Evolutionary conservation across 2,888 invertebrate species (phyloP), one percentile per base, ranked within the genome.

Genomic region (Ryuthela nishihirai): DNA sequence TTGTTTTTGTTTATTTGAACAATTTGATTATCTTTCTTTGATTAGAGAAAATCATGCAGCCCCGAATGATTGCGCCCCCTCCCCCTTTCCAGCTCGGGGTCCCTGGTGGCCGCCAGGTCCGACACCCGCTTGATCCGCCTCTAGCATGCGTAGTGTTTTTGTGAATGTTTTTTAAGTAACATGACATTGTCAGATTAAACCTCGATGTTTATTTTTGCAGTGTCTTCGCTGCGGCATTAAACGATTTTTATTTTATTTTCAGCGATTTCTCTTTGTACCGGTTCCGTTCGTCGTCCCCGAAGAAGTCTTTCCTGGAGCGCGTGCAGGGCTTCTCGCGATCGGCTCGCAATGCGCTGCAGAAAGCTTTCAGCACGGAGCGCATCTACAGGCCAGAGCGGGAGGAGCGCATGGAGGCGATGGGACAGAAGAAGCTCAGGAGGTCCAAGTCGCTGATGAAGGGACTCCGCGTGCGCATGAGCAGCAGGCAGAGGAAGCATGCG

Each of bases 361-460:
- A 54, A 35, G 62, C 62, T 7, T 62, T 62, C 55, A 53, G 53
- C 9, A 55, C 50, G 21, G 62, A 62, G 44, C 50, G 62, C 39
- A 62, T 62, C 17, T 62, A 55, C 29, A 29, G 62, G 23, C 55
- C 55, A 12, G 62, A 62, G 44, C 40, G 46, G 5, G 54, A 55
- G 32, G 62, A 60, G 32, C 44, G 60, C 5, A 12, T 60, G 32
- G 60, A 60, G 29, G 50, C 48, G 15, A 39, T 24, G 7, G 39
- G 47, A 4, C 35, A 41, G 21, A 47, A 48, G 29, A 32, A 42
- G 3, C 39, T 50, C 4, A 45, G 35, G 21, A 29, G 59, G 18
- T 59, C 59, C 9, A 40, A 43, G 15, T 60, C 60, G 26, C 54
- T 60, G 26, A 54, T 60, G 46, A 49, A 45, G 35, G 42, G 45